Percentiles rank a stretch among this genome's conserved stretches.
Conservation (phyloP, 1,140 invertebrate species). For the Papilio polytes region DNA sequence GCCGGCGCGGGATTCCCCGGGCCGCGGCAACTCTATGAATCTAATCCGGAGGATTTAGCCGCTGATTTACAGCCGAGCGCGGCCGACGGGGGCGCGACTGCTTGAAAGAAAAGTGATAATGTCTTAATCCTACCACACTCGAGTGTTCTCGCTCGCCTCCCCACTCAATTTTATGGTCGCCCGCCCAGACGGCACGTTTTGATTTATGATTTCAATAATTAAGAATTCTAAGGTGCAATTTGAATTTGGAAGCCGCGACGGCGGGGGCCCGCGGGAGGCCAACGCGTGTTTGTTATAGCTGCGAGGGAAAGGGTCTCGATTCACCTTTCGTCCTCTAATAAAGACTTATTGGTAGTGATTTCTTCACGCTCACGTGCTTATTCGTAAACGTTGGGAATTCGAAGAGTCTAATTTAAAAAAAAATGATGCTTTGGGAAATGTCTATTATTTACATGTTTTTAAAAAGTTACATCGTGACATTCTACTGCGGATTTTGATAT, state of each 20-base stretch:
- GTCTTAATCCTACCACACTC: conserved; percentile 84
- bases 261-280: conserved; percentile 69
- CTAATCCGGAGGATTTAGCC: conserved; percentile 83
- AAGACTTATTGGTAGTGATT: conserved; percentile 42
- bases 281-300: conserved; percentile 80
- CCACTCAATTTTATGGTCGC: conserved; percentile 79
- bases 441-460: background rate
- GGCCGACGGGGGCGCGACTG: conserved; percentile 74
- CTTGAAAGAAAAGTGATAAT: conserved; percentile 84
- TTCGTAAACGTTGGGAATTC: conserved; percentile 8
- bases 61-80: conserved; percentile 82
- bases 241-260: conserved; percentile 76
- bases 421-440: background rate
- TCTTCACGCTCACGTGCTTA: conserved; percentile 10
- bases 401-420: background rate
- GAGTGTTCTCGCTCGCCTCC: conserved; percentile 58
- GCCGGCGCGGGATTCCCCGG: conserved; percentile 75
- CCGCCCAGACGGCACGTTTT: conserved; percentile 81
- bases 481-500: background rate
- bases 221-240: conserved; percentile 83
- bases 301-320: conserved; percentile 70
- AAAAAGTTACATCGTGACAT: background rate
- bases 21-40: conserved; percentile 82
- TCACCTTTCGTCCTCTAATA: conserved; percentile 72
- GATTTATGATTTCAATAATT: conserved; percentile 84